These are phyloP conservation scores for Papilio xuthus DNA, from an alignment of 1,140 invertebrate species.

Conservation along the genomic window DNA sequence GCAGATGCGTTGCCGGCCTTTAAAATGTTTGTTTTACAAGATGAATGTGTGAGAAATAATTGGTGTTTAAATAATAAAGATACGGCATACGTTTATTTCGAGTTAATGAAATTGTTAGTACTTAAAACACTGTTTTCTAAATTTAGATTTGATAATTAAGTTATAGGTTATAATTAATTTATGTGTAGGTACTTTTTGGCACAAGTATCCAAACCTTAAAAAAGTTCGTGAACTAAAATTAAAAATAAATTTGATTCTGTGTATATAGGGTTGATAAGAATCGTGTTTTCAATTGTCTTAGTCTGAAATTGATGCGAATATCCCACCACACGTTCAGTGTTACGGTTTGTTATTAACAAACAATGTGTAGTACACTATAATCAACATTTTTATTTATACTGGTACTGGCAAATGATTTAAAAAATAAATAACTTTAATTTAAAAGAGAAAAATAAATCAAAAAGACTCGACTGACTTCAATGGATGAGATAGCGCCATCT, in stretches of 20 bases:
- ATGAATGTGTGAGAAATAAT: too few relatives aligned
- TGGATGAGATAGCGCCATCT: too few relatives aligned
- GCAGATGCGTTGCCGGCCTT: too few relatives aligned
- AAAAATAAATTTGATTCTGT: background rate
- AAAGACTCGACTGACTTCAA: too few relatives aligned
- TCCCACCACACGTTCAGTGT: constrained; percentile 20
- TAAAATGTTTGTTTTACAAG: too few relatives aligned
- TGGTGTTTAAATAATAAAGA: too few relatives aligned
- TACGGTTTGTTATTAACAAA: background rate
- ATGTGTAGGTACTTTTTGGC: background rate
- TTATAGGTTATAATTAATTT: too few relatives aligned
- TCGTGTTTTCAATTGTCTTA: background rate
- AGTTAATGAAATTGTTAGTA: too few relatives aligned
- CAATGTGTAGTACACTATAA: constrained; percentile 1
- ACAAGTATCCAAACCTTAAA: background rate
- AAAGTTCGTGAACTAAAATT: background rate
- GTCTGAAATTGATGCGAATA: constrained; percentile 11
- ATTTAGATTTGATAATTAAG: too few relatives aligned
- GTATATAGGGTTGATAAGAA: background rate
- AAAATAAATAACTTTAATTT: background rate
- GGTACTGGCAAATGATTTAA: background rate
- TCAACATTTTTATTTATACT: background rate
- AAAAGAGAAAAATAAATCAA: too few relatives aligned
- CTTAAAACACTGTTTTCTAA: too few relatives aligned
- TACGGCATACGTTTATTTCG: too few relatives aligned